These are phyloP conservation scores for Catharus ustulatus DNA, from an alignment of 2,797 vertebrate genomes.

Conservation along the genomic window DNA sequence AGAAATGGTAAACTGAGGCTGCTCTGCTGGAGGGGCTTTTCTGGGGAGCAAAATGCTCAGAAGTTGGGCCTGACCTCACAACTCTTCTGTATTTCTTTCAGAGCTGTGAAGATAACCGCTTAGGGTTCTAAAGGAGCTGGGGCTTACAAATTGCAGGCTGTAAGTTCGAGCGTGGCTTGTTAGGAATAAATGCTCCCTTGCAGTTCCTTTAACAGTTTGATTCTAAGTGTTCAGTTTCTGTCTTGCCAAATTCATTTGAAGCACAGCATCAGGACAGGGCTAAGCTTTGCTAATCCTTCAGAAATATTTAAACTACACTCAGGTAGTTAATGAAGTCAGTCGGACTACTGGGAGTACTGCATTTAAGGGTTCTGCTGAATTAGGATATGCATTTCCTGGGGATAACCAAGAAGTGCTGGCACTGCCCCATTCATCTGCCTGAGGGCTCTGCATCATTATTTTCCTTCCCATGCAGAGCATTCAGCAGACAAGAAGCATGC, in stretches of 20 bases:
- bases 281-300: not conserved
- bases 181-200: not conserved
- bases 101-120: not conserved
- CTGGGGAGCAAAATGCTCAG: not conserved
- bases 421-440: not conserved
- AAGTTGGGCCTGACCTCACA: not conserved
- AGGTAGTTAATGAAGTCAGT: not conserved
- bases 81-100: not conserved
- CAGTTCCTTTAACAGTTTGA: not conserved
- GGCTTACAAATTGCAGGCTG: not conserved
- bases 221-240: not conserved
- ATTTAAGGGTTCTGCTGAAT: not conserved
- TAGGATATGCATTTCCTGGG: not conserved
- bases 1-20: not conserved
- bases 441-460: not conserved
- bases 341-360: not conserved
- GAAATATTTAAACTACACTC: not conserved
- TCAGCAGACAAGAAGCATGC: not conserved
- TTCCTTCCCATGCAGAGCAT: not conserved
- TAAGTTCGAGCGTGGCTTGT: not conserved
- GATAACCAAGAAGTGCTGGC: not conserved
- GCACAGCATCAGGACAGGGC: not conserved
- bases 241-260: not conserved
- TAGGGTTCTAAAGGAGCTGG: not conserved
- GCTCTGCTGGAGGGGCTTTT: not conserved